phyloP scores from a whole-genome alignment of 30 jellyfish, hydroid and myxozoan genomes.

The Chironex yamaguchii region DNA sequence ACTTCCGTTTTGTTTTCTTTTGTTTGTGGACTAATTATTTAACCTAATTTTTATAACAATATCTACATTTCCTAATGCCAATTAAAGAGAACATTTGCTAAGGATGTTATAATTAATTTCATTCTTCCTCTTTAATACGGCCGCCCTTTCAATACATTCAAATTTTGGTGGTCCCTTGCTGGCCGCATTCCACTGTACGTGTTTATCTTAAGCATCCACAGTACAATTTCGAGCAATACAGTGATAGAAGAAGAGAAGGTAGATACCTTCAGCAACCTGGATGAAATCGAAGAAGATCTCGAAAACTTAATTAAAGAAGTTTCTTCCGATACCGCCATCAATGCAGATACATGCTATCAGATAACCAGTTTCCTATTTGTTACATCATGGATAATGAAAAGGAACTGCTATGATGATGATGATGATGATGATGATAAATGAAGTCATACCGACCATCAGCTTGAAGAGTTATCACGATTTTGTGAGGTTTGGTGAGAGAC shows the following conservation, averaged over 20 bases:
- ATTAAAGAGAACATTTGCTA: too few species aligned
- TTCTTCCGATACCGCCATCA: constrained; percentile 10
- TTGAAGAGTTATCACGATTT: constrained; percentile 13
- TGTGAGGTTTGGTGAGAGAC: constrained; percentile 19
- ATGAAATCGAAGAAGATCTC: constrained; percentile 11
- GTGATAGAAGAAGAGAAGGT: constrained; percentile 6
- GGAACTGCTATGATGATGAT: constrained; percentile 17
- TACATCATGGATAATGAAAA: constrained; percentile 6
- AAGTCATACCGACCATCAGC: constrained; percentile 16
- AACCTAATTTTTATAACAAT: too few species aligned
- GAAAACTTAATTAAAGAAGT: constrained; percentile 2
- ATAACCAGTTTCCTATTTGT: constrained; percentile 3
- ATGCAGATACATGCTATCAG: constrained; percentile 9
- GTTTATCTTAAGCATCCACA: too few species aligned
- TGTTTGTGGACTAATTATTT: too few species aligned
- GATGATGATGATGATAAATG: constrained; percentile 9
- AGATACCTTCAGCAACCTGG: constrained; percentile 10
- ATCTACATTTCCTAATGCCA: too few species aligned
- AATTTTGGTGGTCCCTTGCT: too few species aligned
- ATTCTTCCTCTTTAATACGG: too few species aligned
- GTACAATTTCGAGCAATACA: constrained; percentile 13
- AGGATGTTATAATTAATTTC: too few species aligned
- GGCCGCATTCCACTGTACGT: too few species aligned
- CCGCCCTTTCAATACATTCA: too few species aligned
- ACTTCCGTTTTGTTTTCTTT: too few species aligned